Percentiles rank a stretch among this genome's conserved stretches.
phyloP scores from a whole-genome alignment of 2,113 vertebrate genomes.

The Falco punctatus region DNA sequence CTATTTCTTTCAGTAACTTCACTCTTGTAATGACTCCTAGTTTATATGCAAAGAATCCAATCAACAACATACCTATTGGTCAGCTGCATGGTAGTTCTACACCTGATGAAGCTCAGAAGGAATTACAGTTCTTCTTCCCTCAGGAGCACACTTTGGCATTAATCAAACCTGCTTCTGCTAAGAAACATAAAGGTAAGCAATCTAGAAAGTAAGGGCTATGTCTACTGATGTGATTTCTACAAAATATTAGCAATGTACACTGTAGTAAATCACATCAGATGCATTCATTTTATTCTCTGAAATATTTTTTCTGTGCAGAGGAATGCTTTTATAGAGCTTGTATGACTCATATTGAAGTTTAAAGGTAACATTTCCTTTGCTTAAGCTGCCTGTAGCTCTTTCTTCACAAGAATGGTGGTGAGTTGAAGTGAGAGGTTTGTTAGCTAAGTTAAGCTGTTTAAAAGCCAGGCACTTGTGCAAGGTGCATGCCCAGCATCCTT shows the following conservation, averaged over 20 bases:
- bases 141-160: constrained; percentile 72
- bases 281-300: background rate
- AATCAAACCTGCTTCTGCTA: constrained; percentile 69
- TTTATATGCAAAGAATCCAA: constrained; percentile 55
- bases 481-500: background rate
- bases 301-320: background rate
- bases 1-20: background rate
- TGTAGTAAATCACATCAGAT: background rate
- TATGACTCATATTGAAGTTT: background rate
- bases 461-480: background rate
- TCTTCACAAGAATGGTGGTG: background rate
- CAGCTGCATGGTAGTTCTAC: constrained; percentile 75
- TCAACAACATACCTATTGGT: constrained; percentile 19
- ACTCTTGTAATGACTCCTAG: constrained; percentile 14
- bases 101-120: constrained; percentile 39
- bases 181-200: constrained; percentile 57
- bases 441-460: background rate
- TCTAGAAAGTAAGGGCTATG: background rate
- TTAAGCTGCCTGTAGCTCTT: background rate
- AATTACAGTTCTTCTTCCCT: constrained; percentile 74
- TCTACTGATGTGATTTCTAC: background rate
- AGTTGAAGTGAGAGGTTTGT: background rate
- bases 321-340: background rate
- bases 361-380: background rate
- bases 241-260: background rate